Conservation (phyloP, 2,888 invertebrate species). For the Phasia obesa region DNA sequence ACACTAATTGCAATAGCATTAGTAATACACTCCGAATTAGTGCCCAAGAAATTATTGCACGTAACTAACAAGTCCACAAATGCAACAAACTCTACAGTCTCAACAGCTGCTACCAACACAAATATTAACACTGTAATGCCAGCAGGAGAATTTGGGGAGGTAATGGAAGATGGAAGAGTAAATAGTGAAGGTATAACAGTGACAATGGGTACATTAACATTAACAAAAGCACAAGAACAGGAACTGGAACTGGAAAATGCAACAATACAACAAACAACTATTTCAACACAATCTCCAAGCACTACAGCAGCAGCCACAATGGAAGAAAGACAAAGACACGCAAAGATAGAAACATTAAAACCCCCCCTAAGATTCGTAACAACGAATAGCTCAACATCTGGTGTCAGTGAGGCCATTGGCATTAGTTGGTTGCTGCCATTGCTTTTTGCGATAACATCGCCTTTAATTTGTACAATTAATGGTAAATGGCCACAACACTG, state of each 20-base stretch:
- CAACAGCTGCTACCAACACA: slow-evolving; percentile 59
- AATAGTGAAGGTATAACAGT: not conserved
- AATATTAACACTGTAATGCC: slow-evolving; percentile 42
- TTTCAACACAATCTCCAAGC: slow-evolving; percentile 23
- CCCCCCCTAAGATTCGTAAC: slow-evolving; percentile 60
- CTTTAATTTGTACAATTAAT: slow-evolving; percentile 82
- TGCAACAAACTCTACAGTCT: slow-evolving; percentile 59
- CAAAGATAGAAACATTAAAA: slow-evolving; percentile 25
- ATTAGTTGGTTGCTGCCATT: slow-evolving; percentile 82
- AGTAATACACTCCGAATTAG: slow-evolving; percentile 81
- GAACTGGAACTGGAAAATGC: slow-evolving; percentile 48
- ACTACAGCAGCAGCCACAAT: slow-evolving; percentile 23
- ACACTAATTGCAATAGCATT: slow-evolving; percentile 83
- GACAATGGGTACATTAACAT: slow-evolving; percentile 58
- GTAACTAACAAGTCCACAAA: slow-evolving; percentile 63
- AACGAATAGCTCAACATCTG: slow-evolving; percentile 73
- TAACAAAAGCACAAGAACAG: slow-evolving; percentile 48
- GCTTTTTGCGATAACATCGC: slow-evolving; percentile 81
- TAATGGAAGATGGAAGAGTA: too few relatives aligned
- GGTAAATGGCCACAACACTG: slow-evolving; percentile 84
- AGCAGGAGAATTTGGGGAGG: slow-evolving; percentile 1
- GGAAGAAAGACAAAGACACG: slow-evolving; percentile 23
- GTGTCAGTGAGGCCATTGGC: slow-evolving; percentile 81
- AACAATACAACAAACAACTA: slow-evolving; percentile 49
- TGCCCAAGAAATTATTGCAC: slow-evolving; percentile 79